phyloP scores from a whole-genome alignment of 2,797 vertebrate species.

The Cottoperca gobio region DNA sequence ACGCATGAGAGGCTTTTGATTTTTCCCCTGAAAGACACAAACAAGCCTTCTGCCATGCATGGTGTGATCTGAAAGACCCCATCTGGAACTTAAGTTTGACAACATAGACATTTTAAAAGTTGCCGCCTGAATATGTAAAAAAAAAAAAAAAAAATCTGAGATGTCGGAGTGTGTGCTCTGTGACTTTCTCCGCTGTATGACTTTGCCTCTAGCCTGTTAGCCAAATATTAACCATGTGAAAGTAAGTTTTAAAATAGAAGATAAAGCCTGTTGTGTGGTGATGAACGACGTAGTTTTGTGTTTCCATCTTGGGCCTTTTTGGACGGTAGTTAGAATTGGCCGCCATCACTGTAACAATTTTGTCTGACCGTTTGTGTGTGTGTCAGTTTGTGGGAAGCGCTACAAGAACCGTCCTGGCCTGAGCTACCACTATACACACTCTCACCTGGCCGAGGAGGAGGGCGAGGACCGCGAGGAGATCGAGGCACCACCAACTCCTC shows the following conservation, averaged over 20 bases:
- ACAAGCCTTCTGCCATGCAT: constrained; percentile 47
- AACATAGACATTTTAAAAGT: constrained; percentile 15
- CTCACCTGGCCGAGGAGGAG: constrained; percentile 97
- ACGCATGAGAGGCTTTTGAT: constrained; percentile 57
- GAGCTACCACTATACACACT: constrained; percentile 98
- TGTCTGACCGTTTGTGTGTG: constrained; percentile 78
- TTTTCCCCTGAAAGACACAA: constrained; percentile 34
- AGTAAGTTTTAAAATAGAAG: neutral
- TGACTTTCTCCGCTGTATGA: constrained; percentile 41
- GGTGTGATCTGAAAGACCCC: constrained; percentile 44
- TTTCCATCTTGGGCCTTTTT: constrained; percentile 53
- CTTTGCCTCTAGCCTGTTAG: constrained; percentile 28
- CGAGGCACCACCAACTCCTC: constrained; percentile 92
- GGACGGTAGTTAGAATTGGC: constrained; percentile 32
- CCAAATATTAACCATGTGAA: constrained; percentile 26
- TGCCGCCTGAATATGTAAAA: too few species aligned
- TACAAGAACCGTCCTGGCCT: constrained; percentile 97
- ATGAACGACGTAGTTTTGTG: constrained; percentile 24
- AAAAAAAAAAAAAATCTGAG: too few species aligned
- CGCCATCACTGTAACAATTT: constrained; percentile 64
- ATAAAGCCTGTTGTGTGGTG: constrained; percentile 8
- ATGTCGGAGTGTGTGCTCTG: constrained; percentile 41
- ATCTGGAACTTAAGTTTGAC: constrained; percentile 39
- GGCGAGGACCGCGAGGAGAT: constrained; percentile 96
- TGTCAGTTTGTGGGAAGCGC: constrained; percentile 95